A percentile compares a stretch with the other conserved stretches of the same genome.
Conservation (phyloP, 2,797 vertebrate genomes). For the Acipenser ruthenus region DNA sequence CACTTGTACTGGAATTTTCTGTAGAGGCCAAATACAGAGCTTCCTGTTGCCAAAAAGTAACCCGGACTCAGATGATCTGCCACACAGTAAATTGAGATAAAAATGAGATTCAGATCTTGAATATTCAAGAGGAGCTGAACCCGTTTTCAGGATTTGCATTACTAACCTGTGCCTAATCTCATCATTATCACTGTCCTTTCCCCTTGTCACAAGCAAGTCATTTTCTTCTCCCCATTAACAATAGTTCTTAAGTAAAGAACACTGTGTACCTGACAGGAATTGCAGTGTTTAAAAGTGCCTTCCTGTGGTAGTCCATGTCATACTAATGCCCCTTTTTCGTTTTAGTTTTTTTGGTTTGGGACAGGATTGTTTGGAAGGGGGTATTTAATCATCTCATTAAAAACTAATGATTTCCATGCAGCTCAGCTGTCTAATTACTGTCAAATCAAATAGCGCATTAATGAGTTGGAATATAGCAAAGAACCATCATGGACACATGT, state of each 20-base stretch:
- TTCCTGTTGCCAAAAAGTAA: not conserved
- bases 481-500: slow-evolving; percentile 30
- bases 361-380: not conserved
- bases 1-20: too few species aligned
- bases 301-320: too few species aligned
- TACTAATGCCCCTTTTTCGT: too few species aligned
- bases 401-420: slow-evolving; percentile 40
- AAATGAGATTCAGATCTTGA: not conserved
- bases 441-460: slow-evolving; percentile 41
- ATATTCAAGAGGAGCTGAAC: not conserved
- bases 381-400: slow-evolving; percentile 50
- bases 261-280: not conserved
- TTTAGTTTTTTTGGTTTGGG: too few species aligned
- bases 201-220: not conserved
- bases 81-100: not conserved
- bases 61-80: not conserved
- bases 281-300: not conserved
- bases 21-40: too few species aligned
- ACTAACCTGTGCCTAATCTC: not conserved
- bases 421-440: slow-evolving; percentile 38
- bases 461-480: slow-evolving; percentile 40
- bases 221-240: too few species aligned
- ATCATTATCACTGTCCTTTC: not conserved
- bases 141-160: not conserved
- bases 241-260: too few species aligned